Base-by-base conservation (phyloP, 2,113 vertebrate species). In the Mastomys natalensis region DNA sequence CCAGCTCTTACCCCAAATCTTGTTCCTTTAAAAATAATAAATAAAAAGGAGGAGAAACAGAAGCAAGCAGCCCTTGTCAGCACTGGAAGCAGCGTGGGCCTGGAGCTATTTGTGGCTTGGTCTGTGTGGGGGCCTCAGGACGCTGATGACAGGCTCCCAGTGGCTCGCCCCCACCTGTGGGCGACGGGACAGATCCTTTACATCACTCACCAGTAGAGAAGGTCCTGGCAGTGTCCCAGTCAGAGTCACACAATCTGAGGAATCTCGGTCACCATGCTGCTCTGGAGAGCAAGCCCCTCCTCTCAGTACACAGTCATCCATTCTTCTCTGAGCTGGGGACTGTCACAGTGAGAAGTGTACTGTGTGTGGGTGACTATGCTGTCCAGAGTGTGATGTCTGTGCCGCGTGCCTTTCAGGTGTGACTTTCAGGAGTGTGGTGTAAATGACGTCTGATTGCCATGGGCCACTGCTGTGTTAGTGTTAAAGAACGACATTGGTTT, bases 51-150 rank as follows among this genome's bases (percentile, higher is more conserved):
- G 55, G 92, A 95, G 88, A 86, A 92, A 45, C 37, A 29, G 77
- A 73, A 96, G 94, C 66, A 26, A 85, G 70, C 76, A 89, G 70
- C 88, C 78, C 73, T 72, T 73, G 4, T 90, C 95, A 94, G 95
- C 91, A 11, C 96, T 24, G 58, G 95, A 93, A 95, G 88, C 88
- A 0, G 92, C 66, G 97, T 97, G 94, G 97, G 96, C 94, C 92
- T 51, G 85, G 77, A 97, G 97, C 96, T 97, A 97, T 96, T 97
- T 97, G 93, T 53, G 68, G 86, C 93, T 26, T 21, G 0, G 43
- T 76, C 89, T 97, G 96, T 68, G 82, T 64, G 82, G 90, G 97
- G 93, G 90, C 81, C 88, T 89, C 5, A 0, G 97, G 94, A 90
- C 29, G 4, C 91, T 77, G 87, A 51, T 90, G 93, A 97, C 94